These are phyloP conservation scores for Hyposoter didymator DNA, from an alignment of 2,888 invertebrate species.

Conservation along the genomic window DNA sequence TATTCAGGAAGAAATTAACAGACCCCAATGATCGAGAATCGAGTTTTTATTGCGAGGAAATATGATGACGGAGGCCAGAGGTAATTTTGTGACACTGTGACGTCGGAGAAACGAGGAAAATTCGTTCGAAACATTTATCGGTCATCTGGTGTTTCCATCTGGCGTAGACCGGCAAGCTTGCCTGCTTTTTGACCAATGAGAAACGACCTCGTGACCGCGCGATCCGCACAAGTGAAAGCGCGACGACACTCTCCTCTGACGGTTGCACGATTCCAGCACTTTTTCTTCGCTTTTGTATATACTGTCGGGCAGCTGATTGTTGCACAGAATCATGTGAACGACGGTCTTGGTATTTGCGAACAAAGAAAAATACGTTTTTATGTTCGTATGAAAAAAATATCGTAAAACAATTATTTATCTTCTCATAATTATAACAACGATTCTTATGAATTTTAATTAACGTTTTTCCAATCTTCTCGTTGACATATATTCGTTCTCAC, in stretches of 20 bases:
- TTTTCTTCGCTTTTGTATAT: constrained; percentile 26
- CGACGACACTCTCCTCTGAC: constrained; percentile 30
- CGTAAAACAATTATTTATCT: background rate
- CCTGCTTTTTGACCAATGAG: constrained; percentile 49
- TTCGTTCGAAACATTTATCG: constrained; percentile 20
- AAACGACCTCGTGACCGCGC: constrained; percentile 51
- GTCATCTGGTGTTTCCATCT: constrained; percentile 20
- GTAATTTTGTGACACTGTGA: background rate
- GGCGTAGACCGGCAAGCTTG: constrained; percentile 44
- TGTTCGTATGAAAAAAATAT: background rate
- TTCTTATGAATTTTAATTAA: background rate
- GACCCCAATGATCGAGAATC: background rate
- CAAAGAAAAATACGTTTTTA: background rate
- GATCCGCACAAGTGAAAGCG: constrained; percentile 59
- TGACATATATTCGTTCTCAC: background rate
- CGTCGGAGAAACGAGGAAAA: background rate
- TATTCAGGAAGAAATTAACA: no score
- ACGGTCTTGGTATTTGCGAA: background rate
- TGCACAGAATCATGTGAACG: background rate
- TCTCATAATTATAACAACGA: background rate
- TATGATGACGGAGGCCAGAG: background rate
- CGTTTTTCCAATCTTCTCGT: background rate
- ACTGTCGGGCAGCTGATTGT: constrained; percentile 14
- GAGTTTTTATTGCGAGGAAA: background rate
- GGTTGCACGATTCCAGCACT: constrained; percentile 39